These are phyloP conservation scores for Archocentrus centrarchus DNA, from an alignment of 2,113 vertebrate species.

Conservation along the genomic window DNA sequence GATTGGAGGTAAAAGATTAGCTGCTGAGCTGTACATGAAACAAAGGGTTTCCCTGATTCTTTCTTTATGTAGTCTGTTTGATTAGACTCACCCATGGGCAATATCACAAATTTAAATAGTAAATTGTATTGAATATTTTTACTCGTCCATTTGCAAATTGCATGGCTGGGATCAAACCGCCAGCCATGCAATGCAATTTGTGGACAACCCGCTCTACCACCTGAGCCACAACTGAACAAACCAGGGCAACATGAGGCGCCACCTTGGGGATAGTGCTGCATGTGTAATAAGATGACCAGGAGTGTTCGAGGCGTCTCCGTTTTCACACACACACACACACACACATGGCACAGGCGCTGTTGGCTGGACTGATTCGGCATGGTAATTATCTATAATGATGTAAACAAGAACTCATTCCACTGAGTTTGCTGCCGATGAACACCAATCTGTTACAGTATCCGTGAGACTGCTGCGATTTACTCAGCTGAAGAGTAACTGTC, in stretches of 20 bases:
- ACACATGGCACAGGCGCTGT: constrained; percentile 18
- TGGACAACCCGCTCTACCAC: not conserved
- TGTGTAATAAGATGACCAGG: constrained; percentile 58
- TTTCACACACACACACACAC: constrained; percentile 13
- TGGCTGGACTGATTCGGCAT: constrained; percentile 62
- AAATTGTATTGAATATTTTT: not conserved
- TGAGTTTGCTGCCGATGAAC: constrained; percentile 52
- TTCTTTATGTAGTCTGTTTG: constrained; percentile 24
- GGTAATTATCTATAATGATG: constrained; percentile 80
- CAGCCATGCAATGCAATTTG: not conserved
- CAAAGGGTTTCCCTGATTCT: constrained; percentile 17
- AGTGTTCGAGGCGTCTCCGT: constrained; percentile 49
- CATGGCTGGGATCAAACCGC: not conserved
- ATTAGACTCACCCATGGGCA: constrained; percentile 12
- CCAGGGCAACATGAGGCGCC: not conserved
- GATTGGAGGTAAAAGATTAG: constrained; percentile 27
- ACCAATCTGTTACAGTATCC: constrained; percentile 76
- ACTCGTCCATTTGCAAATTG: not conserved
- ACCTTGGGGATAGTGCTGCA: constrained; percentile 22
- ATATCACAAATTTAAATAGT: not conserved
- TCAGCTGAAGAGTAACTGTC: constrained; percentile 31
- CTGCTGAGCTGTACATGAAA: constrained; percentile 16
- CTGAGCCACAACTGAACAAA: constrained; percentile 19
- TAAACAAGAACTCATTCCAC: constrained; percentile 77
- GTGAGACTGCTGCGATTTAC: constrained; percentile 43